Percentiles rank a stretch among this genome's conserved stretches.
These are phyloP conservation scores for Coenonympha glycerion DNA, from an alignment of 2,888 invertebrate species.

Conservation along the genomic window DNA sequence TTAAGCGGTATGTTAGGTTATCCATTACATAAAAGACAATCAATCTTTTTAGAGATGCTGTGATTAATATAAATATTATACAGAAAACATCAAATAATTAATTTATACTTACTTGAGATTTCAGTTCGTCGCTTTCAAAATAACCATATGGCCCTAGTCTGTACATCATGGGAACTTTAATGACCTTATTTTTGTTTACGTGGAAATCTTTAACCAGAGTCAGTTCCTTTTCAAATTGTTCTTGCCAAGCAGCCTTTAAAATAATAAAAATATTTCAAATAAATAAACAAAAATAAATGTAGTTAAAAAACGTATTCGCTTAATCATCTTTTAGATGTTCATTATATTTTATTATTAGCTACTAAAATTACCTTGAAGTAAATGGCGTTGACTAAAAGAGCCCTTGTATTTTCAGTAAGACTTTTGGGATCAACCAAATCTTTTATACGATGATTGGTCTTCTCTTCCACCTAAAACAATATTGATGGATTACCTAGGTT, in stretches of 20 bases:
- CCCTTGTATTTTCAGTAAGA: slow-evolving; percentile 71
- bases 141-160: slow-evolving; percentile 60
- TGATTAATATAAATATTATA: too few relatives aligned
- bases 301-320: too few relatives aligned
- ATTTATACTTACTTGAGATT: slow-evolving; percentile 48
- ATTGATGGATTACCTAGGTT: neutral
- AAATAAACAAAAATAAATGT: neutral
- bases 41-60: too few relatives aligned
- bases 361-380: slow-evolving; percentile 81
- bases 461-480: slow-evolving; percentile 53
- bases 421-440: slow-evolving; percentile 76
- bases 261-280: neutral
- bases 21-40: too few relatives aligned
- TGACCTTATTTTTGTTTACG: slow-evolving; percentile 63
- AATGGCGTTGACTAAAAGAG: slow-evolving; percentile 87
- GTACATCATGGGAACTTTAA: slow-evolving; percentile 82
- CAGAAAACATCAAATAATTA: neutral
- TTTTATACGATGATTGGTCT: slow-evolving; percentile 61
- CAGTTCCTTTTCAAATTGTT: slow-evolving; percentile 72
- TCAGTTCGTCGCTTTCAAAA: slow-evolving; percentile 46
- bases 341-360: too few relatives aligned
- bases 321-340: neutral
- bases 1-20: too few relatives aligned
- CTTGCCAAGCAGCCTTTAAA: slow-evolving; percentile 77
- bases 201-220: slow-evolving; percentile 81